Conservation (phyloP, 2,113 vertebrate genomes). For the Tenebrosternarchus preto region DNA sequence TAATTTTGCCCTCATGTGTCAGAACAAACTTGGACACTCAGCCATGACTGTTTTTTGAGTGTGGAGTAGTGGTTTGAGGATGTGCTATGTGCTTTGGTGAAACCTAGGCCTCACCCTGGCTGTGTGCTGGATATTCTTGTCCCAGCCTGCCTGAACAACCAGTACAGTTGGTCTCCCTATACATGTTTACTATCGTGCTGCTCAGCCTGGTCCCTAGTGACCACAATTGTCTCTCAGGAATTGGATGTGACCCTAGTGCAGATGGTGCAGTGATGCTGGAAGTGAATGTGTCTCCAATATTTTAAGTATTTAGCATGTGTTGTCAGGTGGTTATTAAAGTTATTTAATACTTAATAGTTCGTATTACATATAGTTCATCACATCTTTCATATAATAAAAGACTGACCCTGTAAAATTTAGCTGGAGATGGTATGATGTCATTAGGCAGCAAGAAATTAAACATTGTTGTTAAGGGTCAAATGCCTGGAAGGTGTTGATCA, state of each 20-base stretch:
- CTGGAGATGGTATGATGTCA: too few species aligned
- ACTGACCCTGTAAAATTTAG: too few species aligned
- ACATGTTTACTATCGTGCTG: background rate
- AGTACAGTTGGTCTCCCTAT: background rate
- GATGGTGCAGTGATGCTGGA: background rate
- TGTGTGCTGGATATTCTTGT: background rate
- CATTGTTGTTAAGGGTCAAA: too few species aligned
- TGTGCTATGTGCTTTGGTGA: background rate
- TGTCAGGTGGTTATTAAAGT: too few species aligned
- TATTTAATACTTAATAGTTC: too few species aligned
- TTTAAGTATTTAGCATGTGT: background rate
- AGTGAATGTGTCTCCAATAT: background rate
- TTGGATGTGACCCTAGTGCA: background rate
- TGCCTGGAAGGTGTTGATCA: too few species aligned
- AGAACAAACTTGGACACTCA: constrained; percentile 7
- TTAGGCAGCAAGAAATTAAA: too few species aligned
- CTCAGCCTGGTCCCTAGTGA: background rate
- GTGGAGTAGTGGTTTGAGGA: constrained; percentile 2
- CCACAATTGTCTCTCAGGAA: constrained; percentile 15
- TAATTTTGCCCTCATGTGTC: constrained; percentile 35
- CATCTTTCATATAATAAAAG: too few species aligned
- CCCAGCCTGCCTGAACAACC: background rate
- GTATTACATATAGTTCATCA: too few species aligned
- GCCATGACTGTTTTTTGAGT: background rate
- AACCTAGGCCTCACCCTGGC: background rate